Evolutionary conservation across 2,888 invertebrate species (phyloP).

Genomic region (Lordiphosa fenestrarum): DNA sequence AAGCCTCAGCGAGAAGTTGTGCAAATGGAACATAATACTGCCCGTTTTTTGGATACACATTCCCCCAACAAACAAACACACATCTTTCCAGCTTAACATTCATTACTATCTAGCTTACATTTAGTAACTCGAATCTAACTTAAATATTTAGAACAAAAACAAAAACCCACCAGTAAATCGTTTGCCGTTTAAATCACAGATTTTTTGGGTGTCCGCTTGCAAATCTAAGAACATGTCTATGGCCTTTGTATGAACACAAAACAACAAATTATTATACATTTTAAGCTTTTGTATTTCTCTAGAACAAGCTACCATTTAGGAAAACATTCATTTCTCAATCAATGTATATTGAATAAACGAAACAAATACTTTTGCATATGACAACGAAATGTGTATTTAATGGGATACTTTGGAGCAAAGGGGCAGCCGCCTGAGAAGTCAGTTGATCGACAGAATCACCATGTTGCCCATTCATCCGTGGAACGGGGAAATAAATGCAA

Average conservation of each 20-base stretch:
- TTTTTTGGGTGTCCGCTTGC: slow-evolving; percentile 13
- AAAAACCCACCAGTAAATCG: slow-evolving; percentile 53
- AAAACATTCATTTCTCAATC: slow-evolving; percentile 41
- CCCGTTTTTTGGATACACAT: slow-evolving; percentile 24
- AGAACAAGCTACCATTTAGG: slow-evolving; percentile 27
- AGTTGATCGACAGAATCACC: too few relatives aligned
- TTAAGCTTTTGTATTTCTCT: slow-evolving; percentile 43
- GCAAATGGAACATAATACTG: slow-evolving; percentile 32
- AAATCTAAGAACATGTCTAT: slow-evolving; percentile 28
- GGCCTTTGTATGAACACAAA: slow-evolving; percentile 52
- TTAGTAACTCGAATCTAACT: background rate
- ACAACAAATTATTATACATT: slow-evolving; percentile 34
- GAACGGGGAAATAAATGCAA: too few relatives aligned
- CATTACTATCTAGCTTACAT: background rate
- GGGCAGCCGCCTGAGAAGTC: too few relatives aligned
- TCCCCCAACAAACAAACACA: background rate
- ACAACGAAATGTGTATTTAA: slow-evolving; percentile 8
- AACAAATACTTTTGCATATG: slow-evolving; percentile 52
- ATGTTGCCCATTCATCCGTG: too few relatives aligned
- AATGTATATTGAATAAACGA: slow-evolving; percentile 70
- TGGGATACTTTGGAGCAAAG: too few relatives aligned
- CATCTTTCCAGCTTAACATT: slow-evolving; percentile 21
- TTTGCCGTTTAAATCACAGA: slow-evolving; percentile 11
- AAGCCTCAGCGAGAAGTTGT: slow-evolving; percentile 8
- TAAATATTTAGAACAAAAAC: background rate